Evolutionary conservation across 2,888 invertebrate species (phyloP), one percentile per base, ranked within the genome.

Genomic region (Microchrysa polita): DNA sequence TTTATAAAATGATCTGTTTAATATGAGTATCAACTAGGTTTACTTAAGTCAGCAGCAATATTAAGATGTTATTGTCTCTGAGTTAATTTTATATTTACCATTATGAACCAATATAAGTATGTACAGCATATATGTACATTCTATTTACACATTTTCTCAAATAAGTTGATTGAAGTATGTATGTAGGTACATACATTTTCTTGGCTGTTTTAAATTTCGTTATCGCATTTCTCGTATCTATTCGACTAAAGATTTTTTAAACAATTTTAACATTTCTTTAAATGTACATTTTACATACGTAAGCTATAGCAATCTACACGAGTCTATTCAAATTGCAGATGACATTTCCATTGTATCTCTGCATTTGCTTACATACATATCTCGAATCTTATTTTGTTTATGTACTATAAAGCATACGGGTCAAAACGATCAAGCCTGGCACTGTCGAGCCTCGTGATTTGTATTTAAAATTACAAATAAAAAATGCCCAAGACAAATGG

Each of bases 241-340:
- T 34, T 7, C 40, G 61, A 22, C 12, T 14, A 20, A 59, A n/a
- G 10, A 23, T 14, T 18, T 16, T 40, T 61, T 61, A 40, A n/a
- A 61, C 61, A 34, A 61, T 61, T 40, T 61, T 40, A 34, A 40
- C 61, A 61, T n/a, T 61, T 61, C 16, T 61, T 61, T 5, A 2
- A 2, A 7, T 34, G 27, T 34, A 34, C 27, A n/a, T n/a, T n/a
- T n/a, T n/a, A 7, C 2, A 34, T 34, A 34, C 27, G 7, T 34
- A 7, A 34, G 27, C 27, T 34, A 34, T 34, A 5, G 27, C 7
- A n/a, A n/a, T 60, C 34, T 34, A 60, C n/a, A 61, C 14, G 14
- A n/a, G 16, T 34, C 34, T 61, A 40, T 61, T 61, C 61, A 40
- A 61, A 61, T 40, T 61, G 61, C 61, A 61, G 61, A 61, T 34